A percentile compares a stretch with the other conserved stretches of the same genome.
phyloP scores from a whole-genome alignment of 1,140 invertebrate species.

The Drosophila ercepeae region DNA sequence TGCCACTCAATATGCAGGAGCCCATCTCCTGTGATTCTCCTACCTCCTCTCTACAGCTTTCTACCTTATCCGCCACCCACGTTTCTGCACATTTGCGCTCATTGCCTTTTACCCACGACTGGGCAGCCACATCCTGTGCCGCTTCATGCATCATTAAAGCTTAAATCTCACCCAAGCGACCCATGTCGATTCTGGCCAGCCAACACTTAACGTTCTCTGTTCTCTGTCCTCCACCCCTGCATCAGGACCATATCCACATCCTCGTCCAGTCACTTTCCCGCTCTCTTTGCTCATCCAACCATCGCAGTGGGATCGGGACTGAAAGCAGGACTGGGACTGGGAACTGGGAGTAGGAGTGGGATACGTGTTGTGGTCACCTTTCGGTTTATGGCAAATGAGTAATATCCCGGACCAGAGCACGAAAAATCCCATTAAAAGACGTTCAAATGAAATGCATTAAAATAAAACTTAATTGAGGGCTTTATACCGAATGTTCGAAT shows the following conservation, averaged over 20 bases:
- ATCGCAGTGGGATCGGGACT: constrained; percentile 10
- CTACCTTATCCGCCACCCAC: neutral
- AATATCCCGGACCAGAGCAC: constrained; percentile 62
- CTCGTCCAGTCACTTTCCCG: constrained; percentile 5
- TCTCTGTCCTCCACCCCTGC: constrained; percentile 4
- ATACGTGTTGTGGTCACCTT: constrained; percentile 81
- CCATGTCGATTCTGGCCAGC: constrained; percentile 72
- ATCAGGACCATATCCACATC: constrained; percentile 17
- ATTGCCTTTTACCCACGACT: constrained; percentile 81
- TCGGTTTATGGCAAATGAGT: constrained; percentile 80
- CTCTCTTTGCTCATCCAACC: neutral
- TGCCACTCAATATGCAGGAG: constrained; percentile 80
- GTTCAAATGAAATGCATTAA: constrained; percentile 79
- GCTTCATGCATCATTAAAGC: constrained; percentile 82
- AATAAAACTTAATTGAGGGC: constrained; percentile 80
- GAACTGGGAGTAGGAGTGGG: constrained; percentile 11
- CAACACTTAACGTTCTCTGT: constrained; percentile 68
- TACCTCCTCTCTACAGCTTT: neutral
- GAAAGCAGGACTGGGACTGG: constrained; percentile 5
- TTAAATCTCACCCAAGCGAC: constrained; percentile 81
- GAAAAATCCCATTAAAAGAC: constrained; percentile 79
- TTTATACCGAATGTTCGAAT: constrained; percentile 49
- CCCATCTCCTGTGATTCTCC: constrained; percentile 51
- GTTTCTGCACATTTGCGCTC: constrained; percentile 69
- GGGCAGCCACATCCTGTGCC: constrained; percentile 80